phyloP scores from a whole-genome alignment of 1,140 invertebrate genomes.

The Brachionus rubens region DNA sequence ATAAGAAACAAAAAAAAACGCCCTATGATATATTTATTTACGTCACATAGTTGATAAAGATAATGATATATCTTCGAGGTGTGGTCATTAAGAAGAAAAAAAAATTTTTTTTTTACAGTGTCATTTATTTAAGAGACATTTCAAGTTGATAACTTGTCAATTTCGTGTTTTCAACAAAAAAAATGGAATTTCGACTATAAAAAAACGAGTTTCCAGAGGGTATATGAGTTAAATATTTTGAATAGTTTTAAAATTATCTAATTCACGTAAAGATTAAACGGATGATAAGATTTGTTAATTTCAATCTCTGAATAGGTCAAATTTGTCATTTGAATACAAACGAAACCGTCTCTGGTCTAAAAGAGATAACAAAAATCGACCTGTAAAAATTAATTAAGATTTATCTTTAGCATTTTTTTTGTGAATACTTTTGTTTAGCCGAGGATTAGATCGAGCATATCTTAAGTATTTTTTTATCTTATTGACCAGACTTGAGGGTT shows the following conservation, averaged over 20 bases:
- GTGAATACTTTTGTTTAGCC: background rate
- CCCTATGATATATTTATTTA: constrained; percentile 21
- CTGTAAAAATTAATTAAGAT: background rate
- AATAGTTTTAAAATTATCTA: constrained; percentile 28
- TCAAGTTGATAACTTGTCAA: constrained; percentile 29
- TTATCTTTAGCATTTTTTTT: background rate
- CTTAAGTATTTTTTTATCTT: too few relatives aligned
- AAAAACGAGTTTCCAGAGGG: too few relatives aligned
- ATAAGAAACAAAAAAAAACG: background rate
- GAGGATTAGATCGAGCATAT: background rate
- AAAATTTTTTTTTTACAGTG: background rate
- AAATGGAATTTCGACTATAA: constrained; percentile 33
- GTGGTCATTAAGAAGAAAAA: background rate
- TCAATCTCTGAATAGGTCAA: constrained; percentile 9
- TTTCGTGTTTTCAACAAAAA: too few relatives aligned
- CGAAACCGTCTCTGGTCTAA: background rate
- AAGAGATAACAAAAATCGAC: background rate
- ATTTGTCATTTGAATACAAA: background rate
- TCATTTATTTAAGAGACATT: background rate
- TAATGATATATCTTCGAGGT: background rate
- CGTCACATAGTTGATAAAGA: background rate
- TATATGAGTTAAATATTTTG: constrained; percentile 30
- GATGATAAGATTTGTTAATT: constrained; percentile 7
- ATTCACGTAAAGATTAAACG: constrained; percentile 13
- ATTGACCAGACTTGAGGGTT: too few relatives aligned